These are phyloP conservation scores for Apteryx owenii DNA, from an alignment of 2,113 vertebrate species.

Conservation along the genomic window DNA sequence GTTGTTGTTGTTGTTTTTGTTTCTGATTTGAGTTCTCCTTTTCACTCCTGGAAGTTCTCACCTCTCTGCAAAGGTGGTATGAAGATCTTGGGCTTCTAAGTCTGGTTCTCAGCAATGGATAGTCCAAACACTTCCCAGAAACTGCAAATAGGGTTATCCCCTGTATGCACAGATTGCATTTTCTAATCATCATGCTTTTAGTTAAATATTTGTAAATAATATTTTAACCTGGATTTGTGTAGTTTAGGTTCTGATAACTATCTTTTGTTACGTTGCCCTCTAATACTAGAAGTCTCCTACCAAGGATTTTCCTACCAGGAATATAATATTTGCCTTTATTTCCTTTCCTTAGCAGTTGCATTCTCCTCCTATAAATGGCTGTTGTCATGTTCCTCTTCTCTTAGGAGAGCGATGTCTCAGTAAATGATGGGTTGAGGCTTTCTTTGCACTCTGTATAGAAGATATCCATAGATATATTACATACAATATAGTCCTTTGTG, in stretches of 20 bases:
- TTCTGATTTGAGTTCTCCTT: neutral
- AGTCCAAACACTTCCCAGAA: neutral
- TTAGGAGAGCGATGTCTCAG: neutral
- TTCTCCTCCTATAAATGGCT: neutral
- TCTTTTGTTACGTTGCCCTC: neutral
- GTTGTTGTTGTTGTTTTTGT: neutral
- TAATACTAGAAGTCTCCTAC: neutral
- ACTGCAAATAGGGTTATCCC: neutral
- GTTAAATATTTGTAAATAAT: neutral
- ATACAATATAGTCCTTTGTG: neutral
- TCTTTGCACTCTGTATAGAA: neutral
- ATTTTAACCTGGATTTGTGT: neutral
- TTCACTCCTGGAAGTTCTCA: neutral
- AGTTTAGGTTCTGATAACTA: neutral
- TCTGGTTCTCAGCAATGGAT: neutral
- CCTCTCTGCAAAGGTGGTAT: neutral
- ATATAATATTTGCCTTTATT: neutral
- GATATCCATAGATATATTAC: neutral
- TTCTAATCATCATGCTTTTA: neutral
- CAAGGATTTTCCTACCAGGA: neutral
- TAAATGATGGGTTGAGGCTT: neutral
- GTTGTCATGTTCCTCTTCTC: neutral
- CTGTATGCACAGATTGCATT: rapidly evolving
- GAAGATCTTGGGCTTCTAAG: neutral
- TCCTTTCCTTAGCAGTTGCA: neutral